Evolutionary conservation across 1,140 invertebrate species (phyloP).

Genomic region (Notospermus geniculatus): DNA sequence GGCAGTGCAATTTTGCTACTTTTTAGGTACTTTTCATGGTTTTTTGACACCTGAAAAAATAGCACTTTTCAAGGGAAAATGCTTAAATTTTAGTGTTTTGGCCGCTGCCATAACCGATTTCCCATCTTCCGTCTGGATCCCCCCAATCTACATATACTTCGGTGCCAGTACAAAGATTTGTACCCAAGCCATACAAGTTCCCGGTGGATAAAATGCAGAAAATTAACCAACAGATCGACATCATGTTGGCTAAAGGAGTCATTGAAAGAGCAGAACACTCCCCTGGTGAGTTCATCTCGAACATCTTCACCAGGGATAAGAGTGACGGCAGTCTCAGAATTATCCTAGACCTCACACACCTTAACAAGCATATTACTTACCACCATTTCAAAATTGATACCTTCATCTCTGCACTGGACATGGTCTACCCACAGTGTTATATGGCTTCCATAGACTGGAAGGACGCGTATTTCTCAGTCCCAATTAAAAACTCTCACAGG

Average conservation of each 20-base stretch:
- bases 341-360: background rate
- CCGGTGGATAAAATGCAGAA: no score
- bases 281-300: constrained; percentile 1
- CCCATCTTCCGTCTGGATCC: no score
- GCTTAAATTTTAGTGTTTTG: no score
- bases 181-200: no score
- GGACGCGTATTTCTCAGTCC: background rate
- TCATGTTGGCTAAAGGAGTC: background rate
- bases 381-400: constrained; percentile 8
- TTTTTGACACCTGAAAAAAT: no score
- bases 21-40: no score
- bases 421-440: background rate
- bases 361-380: background rate
- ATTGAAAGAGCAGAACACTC: background rate
- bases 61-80: no score
- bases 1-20: no score
- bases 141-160: no score
- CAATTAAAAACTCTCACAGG: background rate
- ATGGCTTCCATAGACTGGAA: background rate
- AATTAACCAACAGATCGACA: no score
- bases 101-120: no score
- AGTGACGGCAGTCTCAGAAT: background rate
- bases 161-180: no score
- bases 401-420: background rate
- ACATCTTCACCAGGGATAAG: background rate